Percentiles rank a stretch among this genome's conserved stretches.
phyloP scores from a whole-genome alignment of 2,797 vertebrate genomes.

The Falco rusticolus region DNA sequence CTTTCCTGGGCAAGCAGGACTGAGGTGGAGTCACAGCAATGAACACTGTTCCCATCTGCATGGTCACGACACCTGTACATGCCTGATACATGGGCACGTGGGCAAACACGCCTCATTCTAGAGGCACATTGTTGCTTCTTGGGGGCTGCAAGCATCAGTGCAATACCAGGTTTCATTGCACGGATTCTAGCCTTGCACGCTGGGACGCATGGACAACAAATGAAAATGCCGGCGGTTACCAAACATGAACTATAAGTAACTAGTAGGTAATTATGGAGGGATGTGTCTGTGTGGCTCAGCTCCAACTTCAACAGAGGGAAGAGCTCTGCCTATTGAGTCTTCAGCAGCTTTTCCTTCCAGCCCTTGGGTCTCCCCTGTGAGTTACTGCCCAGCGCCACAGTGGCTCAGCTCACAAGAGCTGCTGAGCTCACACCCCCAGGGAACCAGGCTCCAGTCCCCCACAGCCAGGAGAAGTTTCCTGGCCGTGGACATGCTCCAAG shows the following conservation, averaged over 20 bases:
- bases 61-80: rapidly evolving
- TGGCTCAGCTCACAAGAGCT: neutral
- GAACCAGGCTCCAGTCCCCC: neutral
- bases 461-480: neutral
- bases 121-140: neutral
- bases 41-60: neutral
- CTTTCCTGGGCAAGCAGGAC: neutral
- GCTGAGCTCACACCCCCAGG: neutral
- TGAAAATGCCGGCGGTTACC: neutral
- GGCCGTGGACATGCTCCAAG: neutral
- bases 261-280: slow-evolving; percentile 21
- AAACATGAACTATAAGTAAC: neutral
- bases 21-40: neutral
- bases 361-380: neutral
- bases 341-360: slow-evolving; percentile 38
- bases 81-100: rapidly evolving
- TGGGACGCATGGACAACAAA: neutral
- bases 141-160: neutral
- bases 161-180: neutral
- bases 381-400: neutral
- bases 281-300: slow-evolving; percentile 27
- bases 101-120: neutral
- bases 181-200: neutral
- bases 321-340: slow-evolving; percentile 62
- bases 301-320: slow-evolving; percentile 56